Evolutionary conservation across 2,888 invertebrate genomes (phyloP), one percentile per base, ranked within the genome.

Genomic region (Rhaphigaster nebulosa): DNA sequence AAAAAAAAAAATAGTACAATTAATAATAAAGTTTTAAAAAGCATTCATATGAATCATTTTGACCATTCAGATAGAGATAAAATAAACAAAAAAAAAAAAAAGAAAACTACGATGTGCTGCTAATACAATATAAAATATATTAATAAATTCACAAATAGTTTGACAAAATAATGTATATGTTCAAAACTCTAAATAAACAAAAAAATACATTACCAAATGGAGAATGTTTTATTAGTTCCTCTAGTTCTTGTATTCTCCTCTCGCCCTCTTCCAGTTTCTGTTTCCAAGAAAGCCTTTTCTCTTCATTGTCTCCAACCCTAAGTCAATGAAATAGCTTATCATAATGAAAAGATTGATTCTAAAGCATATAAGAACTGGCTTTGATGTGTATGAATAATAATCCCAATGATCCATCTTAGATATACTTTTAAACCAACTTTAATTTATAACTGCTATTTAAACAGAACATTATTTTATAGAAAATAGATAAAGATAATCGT

Each of bases 221-320:
- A 38, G 84, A 80, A n/a, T n/a, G 34, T 90, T 90, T 65, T 10
- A 90, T 65, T n/a, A 60, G 84, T 80, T 80, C 80, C 87, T 95
- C 95, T 92, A 95, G 93, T 92, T 94, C 94, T 88, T 93, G 93
- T 60, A 95, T 94, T 92, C 94, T 94, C 90, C 93, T 94, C 93
- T 95, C 95, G 93, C 95, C 95, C 92, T 94, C 94, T 92, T 95
- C 93, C 52, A 95, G 93, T 90, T 94, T 94, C 92, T 94, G 94
- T 93, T 95, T 95, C 95, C 95, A 95, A 94, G 94, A 54, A 38
- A 38, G 26, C 41, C 50, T 87, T 5, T 87, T 54, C 45, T 84
- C 84, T 84, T 41, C 45, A 50, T 12, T 84, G 4, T 84, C 84
- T 1, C 15, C 84, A 5, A 23, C 10, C 38, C 70, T 76, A 76